A percentile compares a stretch with the other conserved stretches of the same genome.
Evolutionary conservation across 2,113 vertebrate genomes (phyloP).

Genomic region (Cathartes aura): DNA sequence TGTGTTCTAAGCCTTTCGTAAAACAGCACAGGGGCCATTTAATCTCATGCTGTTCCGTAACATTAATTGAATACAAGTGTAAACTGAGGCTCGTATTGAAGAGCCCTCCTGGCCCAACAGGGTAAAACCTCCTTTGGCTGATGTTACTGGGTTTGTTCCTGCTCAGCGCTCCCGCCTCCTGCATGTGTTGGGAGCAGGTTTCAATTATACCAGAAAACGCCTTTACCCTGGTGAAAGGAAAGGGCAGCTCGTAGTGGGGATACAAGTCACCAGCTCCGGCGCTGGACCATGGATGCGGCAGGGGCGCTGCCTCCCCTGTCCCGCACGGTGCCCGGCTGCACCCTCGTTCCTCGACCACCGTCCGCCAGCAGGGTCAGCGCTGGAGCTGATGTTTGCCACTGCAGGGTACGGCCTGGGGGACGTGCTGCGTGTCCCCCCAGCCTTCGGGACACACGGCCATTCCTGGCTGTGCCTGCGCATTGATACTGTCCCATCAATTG

Average conservation of each 20-base stretch:
- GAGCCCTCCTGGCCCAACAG: accelerated
- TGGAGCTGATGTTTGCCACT: not conserved
- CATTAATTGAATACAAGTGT: accelerated
- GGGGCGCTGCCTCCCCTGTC: not conserved
- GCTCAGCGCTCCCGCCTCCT: not conserved
- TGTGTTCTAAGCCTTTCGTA: not conserved
- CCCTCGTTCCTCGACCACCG: accelerated
- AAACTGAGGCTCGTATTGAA: accelerated
- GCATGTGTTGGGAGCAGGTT: not conserved
- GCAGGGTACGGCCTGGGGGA: not conserved
- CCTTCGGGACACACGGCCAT: accelerated
- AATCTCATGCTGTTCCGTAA: accelerated
- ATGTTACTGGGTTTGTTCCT: not conserved
- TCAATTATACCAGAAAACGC: not conserved
- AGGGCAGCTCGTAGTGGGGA: not conserved
- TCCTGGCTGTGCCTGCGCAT: not conserved
- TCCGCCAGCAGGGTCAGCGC: accelerated
- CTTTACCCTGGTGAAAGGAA: not conserved
- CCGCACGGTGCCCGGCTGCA: accelerated
- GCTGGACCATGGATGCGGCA: accelerated
- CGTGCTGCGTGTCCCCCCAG: accelerated
- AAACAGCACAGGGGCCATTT: not conserved
- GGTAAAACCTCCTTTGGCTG: not conserved
- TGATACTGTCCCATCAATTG: not conserved
- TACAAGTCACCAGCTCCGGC: accelerated